phyloP scores from a whole-genome alignment of 2,113 vertebrate genomes.

The Candoia aspera region DNA sequence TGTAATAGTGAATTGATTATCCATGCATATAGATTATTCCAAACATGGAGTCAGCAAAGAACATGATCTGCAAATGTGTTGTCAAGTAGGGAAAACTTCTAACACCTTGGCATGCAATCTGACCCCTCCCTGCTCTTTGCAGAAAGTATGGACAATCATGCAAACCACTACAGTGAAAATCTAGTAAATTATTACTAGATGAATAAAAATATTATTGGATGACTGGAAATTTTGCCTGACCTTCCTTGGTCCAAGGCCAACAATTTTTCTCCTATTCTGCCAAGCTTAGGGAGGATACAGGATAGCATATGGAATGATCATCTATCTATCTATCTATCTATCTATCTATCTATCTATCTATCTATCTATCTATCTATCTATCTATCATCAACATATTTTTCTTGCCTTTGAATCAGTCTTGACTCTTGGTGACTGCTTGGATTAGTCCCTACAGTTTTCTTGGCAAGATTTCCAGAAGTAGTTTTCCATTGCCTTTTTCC shows the following conservation, averaged over 20 bases:
- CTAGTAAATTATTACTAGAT: neutral
- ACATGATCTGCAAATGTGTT: neutral
- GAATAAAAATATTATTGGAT: neutral
- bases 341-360: neutral
- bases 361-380: neutral
- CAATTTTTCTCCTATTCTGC: neutral
- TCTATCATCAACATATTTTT: neutral
- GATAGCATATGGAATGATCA: neutral
- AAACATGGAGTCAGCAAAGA: too few relatives aligned
- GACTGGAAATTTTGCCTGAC: neutral
- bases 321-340: neutral
- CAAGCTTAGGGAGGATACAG: neutral
- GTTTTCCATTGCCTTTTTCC: neutral
- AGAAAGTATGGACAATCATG: neutral
- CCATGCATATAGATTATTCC: too few relatives aligned
- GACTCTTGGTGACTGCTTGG: neutral
- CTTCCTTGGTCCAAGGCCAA: neutral
- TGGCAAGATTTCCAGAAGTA: neutral
- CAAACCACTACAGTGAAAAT: neutral
- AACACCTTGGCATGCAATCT: neutral
- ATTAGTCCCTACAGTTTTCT: neutral
- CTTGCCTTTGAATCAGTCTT: neutral
- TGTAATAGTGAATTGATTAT: neutral
- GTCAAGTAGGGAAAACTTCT: neutral
- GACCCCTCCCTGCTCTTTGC: neutral